These are phyloP conservation scores for Tringa solitaria DNA, from an alignment of 2,113 vertebrate genomes.

Conservation along the genomic window DNA sequence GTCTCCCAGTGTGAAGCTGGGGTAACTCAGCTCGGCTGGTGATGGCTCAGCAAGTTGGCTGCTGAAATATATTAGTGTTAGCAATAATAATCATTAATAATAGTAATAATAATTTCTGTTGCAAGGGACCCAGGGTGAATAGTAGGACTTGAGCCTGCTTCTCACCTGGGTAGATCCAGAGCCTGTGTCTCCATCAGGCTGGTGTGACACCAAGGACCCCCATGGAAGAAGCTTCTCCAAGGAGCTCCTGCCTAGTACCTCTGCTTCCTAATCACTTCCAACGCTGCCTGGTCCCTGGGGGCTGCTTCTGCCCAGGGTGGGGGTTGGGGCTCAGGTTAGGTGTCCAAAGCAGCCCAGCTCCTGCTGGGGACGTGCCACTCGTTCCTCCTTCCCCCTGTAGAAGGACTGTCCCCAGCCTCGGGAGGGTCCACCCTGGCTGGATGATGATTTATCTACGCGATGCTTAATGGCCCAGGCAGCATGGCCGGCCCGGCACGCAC, in stretches of 20 bases:
- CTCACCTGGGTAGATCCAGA: not conserved
- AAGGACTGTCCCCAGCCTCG: not conserved
- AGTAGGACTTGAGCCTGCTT: not conserved
- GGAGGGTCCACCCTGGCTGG: not conserved
- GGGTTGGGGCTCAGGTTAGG: not conserved
- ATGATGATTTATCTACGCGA: not conserved
- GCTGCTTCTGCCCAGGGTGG: not conserved
- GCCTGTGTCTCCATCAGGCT: not conserved
- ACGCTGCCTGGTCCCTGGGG: not conserved
- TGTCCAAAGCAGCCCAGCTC: not conserved
- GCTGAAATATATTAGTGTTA: not conserved
- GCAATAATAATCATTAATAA: not conserved
- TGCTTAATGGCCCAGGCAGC: not conserved
- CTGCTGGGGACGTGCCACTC: not conserved
- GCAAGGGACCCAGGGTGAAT: not conserved
- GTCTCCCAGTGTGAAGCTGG: not conserved
- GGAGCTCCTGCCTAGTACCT: not conserved
- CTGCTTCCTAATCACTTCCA: not conserved
- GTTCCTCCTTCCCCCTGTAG: not conserved
- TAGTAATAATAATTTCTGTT: not conserved
- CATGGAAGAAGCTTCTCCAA: not conserved
- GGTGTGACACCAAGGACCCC: not conserved
- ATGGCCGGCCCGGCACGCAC: not conserved
- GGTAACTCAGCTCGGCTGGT: accelerated
- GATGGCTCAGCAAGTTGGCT: not conserved